Evolutionary conservation across 2,113 vertebrate species (phyloP).

Genomic region (Pandion haliaetus): DNA sequence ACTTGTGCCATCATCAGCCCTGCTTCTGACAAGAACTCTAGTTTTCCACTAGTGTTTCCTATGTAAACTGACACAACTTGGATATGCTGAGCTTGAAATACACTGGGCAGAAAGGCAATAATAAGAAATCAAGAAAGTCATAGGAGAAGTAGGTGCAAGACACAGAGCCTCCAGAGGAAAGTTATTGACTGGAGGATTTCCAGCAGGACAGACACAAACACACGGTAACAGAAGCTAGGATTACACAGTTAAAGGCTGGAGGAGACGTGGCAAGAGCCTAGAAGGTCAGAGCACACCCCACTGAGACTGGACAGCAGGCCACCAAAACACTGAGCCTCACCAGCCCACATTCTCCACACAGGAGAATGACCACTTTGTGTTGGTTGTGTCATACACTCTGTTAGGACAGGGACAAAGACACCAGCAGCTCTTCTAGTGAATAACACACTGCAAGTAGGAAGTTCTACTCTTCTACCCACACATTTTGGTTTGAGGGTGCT

Average conservation of each 20-base stretch:
- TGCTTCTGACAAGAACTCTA: not conserved
- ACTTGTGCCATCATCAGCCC: not conserved
- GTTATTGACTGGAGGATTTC: not conserved
- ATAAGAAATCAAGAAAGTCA: not conserved
- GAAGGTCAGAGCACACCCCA: not conserved
- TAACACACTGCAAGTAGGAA: not conserved
- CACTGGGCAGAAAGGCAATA: not conserved
- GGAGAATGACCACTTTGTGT: not conserved
- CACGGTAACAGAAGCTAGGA: not conserved
- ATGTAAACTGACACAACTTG: not conserved
- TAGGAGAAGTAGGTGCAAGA: not conserved
- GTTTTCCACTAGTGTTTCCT: not conserved
- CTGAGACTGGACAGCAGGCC: accelerated
- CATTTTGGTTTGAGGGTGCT: not conserved
- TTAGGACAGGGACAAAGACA: not conserved
- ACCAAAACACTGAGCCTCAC: not conserved
- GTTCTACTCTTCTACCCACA: not conserved
- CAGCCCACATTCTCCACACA: not conserved
- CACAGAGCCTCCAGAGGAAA: not conserved
- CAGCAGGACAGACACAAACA: not conserved
- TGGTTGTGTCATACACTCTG: no score
- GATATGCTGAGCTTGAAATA: not conserved
- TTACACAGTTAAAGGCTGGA: not conserved
- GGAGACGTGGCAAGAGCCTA: not conserved
- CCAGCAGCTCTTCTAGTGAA: not conserved